phyloP scores from a whole-genome alignment of 2,797 vertebrate genomes.

The Typhlichthys subterraneus region DNA sequence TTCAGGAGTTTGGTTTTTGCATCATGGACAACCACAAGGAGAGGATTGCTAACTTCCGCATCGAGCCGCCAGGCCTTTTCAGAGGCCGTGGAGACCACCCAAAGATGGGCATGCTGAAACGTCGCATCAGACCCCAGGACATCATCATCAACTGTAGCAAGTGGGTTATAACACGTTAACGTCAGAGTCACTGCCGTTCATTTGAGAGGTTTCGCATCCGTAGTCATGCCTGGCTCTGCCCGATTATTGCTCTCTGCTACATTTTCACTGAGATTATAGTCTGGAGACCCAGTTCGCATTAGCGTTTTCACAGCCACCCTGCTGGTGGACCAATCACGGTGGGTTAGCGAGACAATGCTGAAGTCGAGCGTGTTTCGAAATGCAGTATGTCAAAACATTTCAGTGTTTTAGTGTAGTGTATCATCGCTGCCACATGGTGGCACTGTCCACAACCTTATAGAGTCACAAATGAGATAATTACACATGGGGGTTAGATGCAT shows the following conservation, averaged over 20 bases:
- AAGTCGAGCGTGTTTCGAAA: no score
- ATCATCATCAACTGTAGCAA: conserved; percentile 98
- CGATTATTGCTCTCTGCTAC: no score
- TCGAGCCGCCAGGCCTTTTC: conserved; percentile 92
- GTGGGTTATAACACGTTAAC: conserved; percentile 68
- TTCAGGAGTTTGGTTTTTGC: conserved; percentile 92
- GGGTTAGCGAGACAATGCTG: no score
- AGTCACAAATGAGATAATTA: background rate
- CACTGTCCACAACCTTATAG: conserved; percentile 17
- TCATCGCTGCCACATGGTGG: conserved; percentile 45
- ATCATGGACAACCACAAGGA: conserved; percentile 97
- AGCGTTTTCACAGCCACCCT: no score
- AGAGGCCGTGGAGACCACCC: conserved; percentile 93
- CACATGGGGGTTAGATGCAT: background rate
- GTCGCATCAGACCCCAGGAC: conserved; percentile 89
- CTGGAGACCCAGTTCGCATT: no score
- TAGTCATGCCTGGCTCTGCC: background rate
- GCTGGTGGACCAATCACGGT: no score
- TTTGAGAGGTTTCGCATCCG: no score
- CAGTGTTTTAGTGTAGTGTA: conserved; percentile 6
- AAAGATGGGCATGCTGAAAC: conserved; percentile 96
- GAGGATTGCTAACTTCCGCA: conserved; percentile 94
- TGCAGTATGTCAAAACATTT: background rate
- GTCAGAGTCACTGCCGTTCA: background rate
- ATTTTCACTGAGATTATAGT: no score